phyloP scores from a whole-genome alignment of 2,888 invertebrate genomes.

The Pachliopta kotzebuea region DNA sequence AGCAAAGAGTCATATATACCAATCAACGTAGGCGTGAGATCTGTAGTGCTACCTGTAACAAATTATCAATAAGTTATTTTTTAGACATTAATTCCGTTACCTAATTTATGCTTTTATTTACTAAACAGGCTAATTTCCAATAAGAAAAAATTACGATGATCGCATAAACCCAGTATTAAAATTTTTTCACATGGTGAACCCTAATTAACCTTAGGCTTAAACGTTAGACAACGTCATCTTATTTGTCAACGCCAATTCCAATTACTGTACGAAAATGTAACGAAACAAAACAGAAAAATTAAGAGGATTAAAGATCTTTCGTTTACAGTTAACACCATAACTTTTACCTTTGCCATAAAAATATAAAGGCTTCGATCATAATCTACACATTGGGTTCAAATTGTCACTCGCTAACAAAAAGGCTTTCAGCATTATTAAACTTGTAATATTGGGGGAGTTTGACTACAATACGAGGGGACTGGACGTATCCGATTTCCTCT shows the following conservation, averaged over 20 bases:
- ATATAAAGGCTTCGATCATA: slow-evolving; percentile 33
- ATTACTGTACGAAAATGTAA: too few relatives aligned
- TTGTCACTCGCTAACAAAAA: slow-evolving; percentile 47
- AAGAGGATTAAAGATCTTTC: not conserved
- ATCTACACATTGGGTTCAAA: slow-evolving; percentile 33
- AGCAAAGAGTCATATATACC: slow-evolving; percentile 92
- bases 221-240: too few relatives aligned
- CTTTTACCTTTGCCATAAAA: slow-evolving; percentile 27
- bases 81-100: not conserved
- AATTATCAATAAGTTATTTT: slow-evolving; percentile 37
- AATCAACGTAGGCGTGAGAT: slow-evolving; percentile 91
- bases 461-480: slow-evolving; percentile 11
- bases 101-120: too few relatives aligned
- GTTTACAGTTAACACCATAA: slow-evolving; percentile 11
- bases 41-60: slow-evolving; percentile 90
- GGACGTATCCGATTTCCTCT: slow-evolving; percentile 18
- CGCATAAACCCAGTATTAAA: too few relatives aligned
- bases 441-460: slow-evolving; percentile 22
- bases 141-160: too few relatives aligned
- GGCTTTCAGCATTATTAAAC: slow-evolving; percentile 54
- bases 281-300: too few relatives aligned
- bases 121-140: too few relatives aligned
- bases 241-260: too few relatives aligned
- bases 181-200: too few relatives aligned
- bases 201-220: too few relatives aligned